These are phyloP conservation scores for Steatornis caripensis DNA, from an alignment of 2,113 vertebrate genomes.

Conservation along the genomic window DNA sequence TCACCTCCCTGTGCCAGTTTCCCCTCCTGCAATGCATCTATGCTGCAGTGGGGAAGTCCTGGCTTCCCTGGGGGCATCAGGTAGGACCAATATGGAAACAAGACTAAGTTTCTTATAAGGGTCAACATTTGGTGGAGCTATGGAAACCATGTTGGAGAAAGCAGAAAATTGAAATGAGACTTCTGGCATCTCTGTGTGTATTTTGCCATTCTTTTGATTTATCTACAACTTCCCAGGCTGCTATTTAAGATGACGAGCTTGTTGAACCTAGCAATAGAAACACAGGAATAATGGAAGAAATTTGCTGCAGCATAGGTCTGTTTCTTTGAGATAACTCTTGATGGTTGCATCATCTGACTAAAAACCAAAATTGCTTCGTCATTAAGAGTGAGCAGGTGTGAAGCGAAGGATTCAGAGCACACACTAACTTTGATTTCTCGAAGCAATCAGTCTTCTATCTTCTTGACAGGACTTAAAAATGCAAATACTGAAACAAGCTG, in stretches of 20 bases:
- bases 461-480: neutral
- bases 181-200: neutral
- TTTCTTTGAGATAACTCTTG: neutral
- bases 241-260: neutral
- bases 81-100: neutral
- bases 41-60: neutral
- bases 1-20: neutral
- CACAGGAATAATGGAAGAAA: neutral
- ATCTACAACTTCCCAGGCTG: neutral
- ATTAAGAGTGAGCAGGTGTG: neutral
- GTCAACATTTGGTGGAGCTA: neutral
- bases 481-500: neutral
- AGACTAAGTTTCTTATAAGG: neutral
- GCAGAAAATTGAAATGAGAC: neutral
- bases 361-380: neutral
- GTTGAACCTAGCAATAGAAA: neutral
- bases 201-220: neutral
- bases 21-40: too few relatives aligned
- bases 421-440: neutral
- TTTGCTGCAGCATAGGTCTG: neutral
- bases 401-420: neutral
- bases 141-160: neutral
- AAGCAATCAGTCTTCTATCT: neutral
- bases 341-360: neutral
- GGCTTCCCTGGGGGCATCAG: neutral